Evolutionary conservation across 2,888 invertebrate species (phyloP), one percentile per base, ranked within the genome.

Genomic region (Polydrusus cervinus): DNA sequence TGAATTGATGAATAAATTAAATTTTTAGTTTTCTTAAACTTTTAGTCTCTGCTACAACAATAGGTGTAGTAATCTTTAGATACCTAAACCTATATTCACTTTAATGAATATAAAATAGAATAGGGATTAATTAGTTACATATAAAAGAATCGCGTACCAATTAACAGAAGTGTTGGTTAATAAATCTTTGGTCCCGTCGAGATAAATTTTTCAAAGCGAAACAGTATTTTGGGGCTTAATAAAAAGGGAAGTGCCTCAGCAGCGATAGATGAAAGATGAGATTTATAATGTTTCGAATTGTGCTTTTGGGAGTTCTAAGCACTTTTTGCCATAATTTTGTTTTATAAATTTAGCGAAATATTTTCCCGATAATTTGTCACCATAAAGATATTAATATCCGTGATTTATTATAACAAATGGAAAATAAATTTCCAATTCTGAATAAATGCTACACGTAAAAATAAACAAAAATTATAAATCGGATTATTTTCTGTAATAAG

Each of bases 261-360:
- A 66, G 65, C 57, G 20, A 72, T 57, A 66, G 60, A 72, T 72
- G 72, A 72, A 66, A 60, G 60, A 72, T 53, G 66, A 66, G 72
- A 72, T 72, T 72, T 72, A 72, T 72, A 72, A 72, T 72, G 34
- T 66, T 65, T 66, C 43, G 20, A 66, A 72, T 66, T 49, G 65
- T 66, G 66, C 66, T 72, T 72, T 72, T 60, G 66, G 25, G 57
- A 60, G 45, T 72, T 72, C 66, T 72, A 72, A 72, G 49, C 66
- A 72, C 66, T 72, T 72, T 72, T 72, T 72, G 72, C 66, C 49
- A 66, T 72, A 60, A 72, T 72, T 66, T 72, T 72, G 66, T 72
- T 66, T 72, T 60, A 72, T 72, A 72, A 72, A 72, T 72, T 72
- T 72, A 45, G 60, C 65, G 66, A 65, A 66, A 66, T 66, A 57